Evolutionary conservation across 2,888 invertebrate genomes (phyloP).

Genomic region (Chrysolina haemoptera): DNA sequence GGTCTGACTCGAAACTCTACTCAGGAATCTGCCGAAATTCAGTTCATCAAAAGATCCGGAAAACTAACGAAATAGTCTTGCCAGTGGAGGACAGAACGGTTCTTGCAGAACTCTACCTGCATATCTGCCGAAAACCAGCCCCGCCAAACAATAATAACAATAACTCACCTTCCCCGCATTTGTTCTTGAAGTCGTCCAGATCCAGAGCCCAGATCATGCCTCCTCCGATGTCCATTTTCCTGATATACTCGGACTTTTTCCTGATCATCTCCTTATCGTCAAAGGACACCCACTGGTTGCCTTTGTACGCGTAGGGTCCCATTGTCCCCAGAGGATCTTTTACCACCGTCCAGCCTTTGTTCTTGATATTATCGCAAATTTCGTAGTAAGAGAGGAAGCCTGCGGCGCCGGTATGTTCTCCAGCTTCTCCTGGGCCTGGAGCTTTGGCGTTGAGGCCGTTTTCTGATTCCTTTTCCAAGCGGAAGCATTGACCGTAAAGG

Average conservation of each 20-base stretch:
- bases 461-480: slow-evolving; percentile 74
- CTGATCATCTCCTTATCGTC: slow-evolving; percentile 87
- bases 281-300: slow-evolving; percentile 90
- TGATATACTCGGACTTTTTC: slow-evolving; percentile 84
- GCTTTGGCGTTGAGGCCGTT: slow-evolving; percentile 84
- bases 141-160: no score
- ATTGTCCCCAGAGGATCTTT: slow-evolving; percentile 84
- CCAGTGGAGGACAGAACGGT: no score
- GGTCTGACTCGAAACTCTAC: no score
- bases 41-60: no score
- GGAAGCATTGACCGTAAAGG: slow-evolving; percentile 89
- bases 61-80: no score
- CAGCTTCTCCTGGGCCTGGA: slow-evolving; percentile 84
- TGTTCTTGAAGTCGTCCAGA: slow-evolving; percentile 87
- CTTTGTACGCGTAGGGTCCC: slow-evolving; percentile 91
- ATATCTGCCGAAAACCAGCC: no score
- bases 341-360: slow-evolving; percentile 85
- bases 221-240: slow-evolving; percentile 84
- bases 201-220: slow-evolving; percentile 93
- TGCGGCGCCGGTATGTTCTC: slow-evolving; percentile 88
- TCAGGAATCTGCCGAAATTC: no score
- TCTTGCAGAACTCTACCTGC: no score
- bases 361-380: slow-evolving; percentile 87
- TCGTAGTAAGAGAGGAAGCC: slow-evolving; percentile 93
- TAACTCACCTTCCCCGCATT: slow-evolving; percentile 78